Base-by-base conservation (phyloP, 2,888 invertebrate species). In the Melieria picta region DNA sequence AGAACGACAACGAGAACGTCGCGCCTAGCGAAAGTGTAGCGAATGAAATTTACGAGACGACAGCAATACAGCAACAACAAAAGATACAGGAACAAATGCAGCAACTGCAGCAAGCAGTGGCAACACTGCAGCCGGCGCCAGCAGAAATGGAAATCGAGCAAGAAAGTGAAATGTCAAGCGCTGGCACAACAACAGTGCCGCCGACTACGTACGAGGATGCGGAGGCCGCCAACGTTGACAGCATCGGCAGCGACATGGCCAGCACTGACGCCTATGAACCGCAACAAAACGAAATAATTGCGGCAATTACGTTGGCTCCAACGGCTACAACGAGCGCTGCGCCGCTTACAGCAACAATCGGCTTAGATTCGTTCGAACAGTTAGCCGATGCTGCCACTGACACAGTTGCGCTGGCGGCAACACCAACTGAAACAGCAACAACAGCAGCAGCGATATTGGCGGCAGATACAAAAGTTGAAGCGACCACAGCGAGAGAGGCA, bases 211-310 rank as follows among this genome's bases (percentile, higher is more conserved):
- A 48, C 16, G 50, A 48, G 47, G 47, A 58, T 47, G 60, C 16
- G 30, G 30, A 30, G 30, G 30, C 30, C 30, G 30, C 30, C 30
- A 30, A 30, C 30, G 30, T 30, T 30, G 30, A 30, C 30, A 30
- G 30, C 30, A 30, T 30, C 50, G 61, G 10, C 16, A 30, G 16
- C 50, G 42, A 63, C 42, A 13, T 42, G 42, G 48, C 63, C 45
- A 16, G 16, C 10, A 45, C 30, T 45, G n/a, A 58, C 45, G 55
- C 13, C 61, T 11, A 42, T 30, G 52, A 62, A 42, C 66, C 67
- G 30, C 30, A 30, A 47, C 76, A 74, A 76, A 76, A 73, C 71
- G 72, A 78, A 77, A 76, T 78, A 77, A 78, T 77, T 76, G 78
- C 76, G 64, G 73, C 81, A 78, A 78, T 77, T 75, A 75, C 74